A percentile compares a stretch with the other conserved stretches of the same genome.
phyloP scores from a whole-genome alignment of 2,888 invertebrate genomes.

The Macrosiphum euphorbiae region DNA sequence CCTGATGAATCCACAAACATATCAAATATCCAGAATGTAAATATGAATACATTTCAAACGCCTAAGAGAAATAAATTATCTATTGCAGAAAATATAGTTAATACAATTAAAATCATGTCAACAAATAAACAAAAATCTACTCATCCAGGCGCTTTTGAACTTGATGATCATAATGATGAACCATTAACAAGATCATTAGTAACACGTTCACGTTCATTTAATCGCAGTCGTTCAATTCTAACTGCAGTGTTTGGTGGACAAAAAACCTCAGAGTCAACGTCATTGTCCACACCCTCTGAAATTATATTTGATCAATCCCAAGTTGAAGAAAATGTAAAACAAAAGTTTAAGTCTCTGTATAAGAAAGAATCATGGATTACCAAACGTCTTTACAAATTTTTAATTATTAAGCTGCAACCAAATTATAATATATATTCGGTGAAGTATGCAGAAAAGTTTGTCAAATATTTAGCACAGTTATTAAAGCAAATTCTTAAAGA shows the following conservation, averaged over 20 bases:
- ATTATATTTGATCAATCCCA: background rate
- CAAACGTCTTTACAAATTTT: constrained; percentile 47
- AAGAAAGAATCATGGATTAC: constrained; percentile 57
- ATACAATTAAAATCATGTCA: constrained; percentile 47
- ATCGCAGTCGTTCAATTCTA: constrained; percentile 27
- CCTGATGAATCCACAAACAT: background rate
- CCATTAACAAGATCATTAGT: constrained; percentile 19
- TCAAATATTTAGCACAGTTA: constrained; percentile 24
- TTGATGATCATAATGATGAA: background rate
- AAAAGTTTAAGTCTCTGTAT: constrained; percentile 43
- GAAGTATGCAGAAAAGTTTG: constrained; percentile 53
- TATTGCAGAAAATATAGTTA: constrained; percentile 22
- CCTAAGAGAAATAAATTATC: constrained; percentile 17
- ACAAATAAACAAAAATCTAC: background rate
- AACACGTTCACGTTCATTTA: background rate
- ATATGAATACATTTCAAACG: background rate
- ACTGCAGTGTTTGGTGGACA: constrained; percentile 3
- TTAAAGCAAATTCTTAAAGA: background rate
- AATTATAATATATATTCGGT: constrained; percentile 34
- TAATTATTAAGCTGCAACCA: constrained; percentile 3
- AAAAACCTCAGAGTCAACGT: background rate
- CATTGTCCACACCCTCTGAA: background rate
- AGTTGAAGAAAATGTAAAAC: background rate
- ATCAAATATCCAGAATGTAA: background rate
- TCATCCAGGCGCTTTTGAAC: constrained; percentile 42